Base-by-base conservation (phyloP, 2,113 vertebrate genomes). In the Menidia beryllina region DNA sequence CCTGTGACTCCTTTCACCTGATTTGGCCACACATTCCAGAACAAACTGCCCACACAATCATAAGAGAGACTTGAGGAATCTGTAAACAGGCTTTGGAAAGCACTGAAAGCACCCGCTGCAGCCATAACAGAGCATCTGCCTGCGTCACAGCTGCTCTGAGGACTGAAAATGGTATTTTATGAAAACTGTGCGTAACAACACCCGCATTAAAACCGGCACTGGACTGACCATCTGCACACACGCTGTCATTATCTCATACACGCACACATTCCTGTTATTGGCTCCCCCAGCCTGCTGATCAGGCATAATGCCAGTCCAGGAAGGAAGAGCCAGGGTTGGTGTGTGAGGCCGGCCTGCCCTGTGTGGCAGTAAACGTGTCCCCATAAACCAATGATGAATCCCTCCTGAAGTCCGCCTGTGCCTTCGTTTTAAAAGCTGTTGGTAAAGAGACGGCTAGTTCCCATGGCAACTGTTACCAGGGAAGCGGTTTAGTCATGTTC, bases 401-500 rank as follows among this genome's bases (percentile, higher is more conserved):
- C 27, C 23, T 71, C 23, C 34, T 30, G 39, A 19, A 26, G 10
- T 71, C 51, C 34, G 1, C 61, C 24, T 67, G 60, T 52, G 41
- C 25, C 47, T 69, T 43, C 49, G 49, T 55, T 61, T n/a, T 27
- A 64, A 72, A 59, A 77, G 71, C 60, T 52, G 69, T 48, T 68
- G 60, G 73, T 55, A 14, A 30, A 75, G 78, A 86, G 38, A 21
- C 72, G 3, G 19, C 54, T 10, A 53, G 73, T 85, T 75, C 74
- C 86, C 69, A 3, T 68, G 58, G 82, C 38, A 88, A 91, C 89
- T 10, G 84, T 92, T 89, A 36, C 82, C 74, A 69, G 55, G 78
- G 88, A 24, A 83, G 86, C 86, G 41, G 69, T 72, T 60, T 59
- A 7, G 17, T 71, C 59, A 47, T 54, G 64, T 67, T 72, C 47